These are phyloP conservation scores for Apotomis capreana DNA, from an alignment of 2,888 invertebrate genomes.

Conservation along the genomic window DNA sequence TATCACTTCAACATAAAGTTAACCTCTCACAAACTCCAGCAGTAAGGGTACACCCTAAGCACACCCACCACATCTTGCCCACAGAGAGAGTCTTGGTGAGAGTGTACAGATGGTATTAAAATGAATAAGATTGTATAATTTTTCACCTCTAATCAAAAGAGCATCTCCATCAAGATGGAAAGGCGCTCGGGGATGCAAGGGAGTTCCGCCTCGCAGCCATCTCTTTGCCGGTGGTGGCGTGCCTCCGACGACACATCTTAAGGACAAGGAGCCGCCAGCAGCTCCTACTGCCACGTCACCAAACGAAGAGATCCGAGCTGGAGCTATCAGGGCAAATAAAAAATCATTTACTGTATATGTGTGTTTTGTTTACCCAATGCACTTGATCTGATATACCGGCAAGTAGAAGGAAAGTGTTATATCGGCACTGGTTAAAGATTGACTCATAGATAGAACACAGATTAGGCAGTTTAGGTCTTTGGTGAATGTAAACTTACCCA, in stretches of 20 bases:
- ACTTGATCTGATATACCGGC: too few relatives aligned
- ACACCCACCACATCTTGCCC: too few relatives aligned
- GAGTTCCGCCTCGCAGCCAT: slow-evolving; percentile 88
- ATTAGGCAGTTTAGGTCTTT: too few relatives aligned
- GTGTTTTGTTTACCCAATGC: too few relatives aligned
- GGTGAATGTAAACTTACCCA: slow-evolving; percentile 58
- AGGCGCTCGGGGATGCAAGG: slow-evolving; percentile 86
- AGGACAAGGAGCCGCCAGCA: slow-evolving; percentile 85
- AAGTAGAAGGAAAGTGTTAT: too few relatives aligned
- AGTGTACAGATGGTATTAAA: neutral
- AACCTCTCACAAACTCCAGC: too few relatives aligned
- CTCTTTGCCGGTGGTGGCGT: slow-evolving; percentile 89
- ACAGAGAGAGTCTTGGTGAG: too few relatives aligned
- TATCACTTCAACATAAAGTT: neutral
- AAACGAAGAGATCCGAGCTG: slow-evolving; percentile 94
- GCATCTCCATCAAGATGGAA: slow-evolving; percentile 86
- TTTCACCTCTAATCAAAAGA: slow-evolving; percentile 86
- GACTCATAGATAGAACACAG: too few relatives aligned
- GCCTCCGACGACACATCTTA: slow-evolving; percentile 90
- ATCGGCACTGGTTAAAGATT: too few relatives aligned
- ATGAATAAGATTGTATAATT: neutral
- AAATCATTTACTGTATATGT: neutral
- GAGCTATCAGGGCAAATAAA: slow-evolving; percentile 80
- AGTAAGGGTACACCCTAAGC: too few relatives aligned
- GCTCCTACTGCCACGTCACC: slow-evolving; percentile 88